Evolutionary conservation across 2,113 vertebrate genomes (phyloP), one percentile per base, ranked within the genome.

Genomic region (Onychostruthus taczanowskii): DNA sequence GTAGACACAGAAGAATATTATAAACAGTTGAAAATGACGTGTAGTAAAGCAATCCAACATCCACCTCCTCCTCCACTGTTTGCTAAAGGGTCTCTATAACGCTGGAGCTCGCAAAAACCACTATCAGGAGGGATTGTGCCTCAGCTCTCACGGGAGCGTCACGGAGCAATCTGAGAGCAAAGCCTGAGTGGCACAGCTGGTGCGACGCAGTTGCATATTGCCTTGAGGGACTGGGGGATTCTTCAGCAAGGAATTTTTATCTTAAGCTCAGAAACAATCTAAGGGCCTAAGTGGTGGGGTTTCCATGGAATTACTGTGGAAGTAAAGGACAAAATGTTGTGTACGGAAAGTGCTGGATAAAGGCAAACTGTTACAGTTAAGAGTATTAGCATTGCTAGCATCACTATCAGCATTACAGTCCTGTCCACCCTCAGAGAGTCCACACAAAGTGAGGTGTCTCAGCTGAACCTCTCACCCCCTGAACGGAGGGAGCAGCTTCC

Each of bases 1-100:
- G 99, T 99, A 99, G 99, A 99, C 99, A 99, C 99, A 99, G 99
- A 99, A 99, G 99, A 99, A 99, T 99, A 99, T 99, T 99, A 99
- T 99, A 99, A 99, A 99, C 99, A 99, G 99, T 99, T 99, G 99
- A 99, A 99, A 99, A 99, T 99, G 99, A 99, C 98, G 99, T 98
- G 99, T 99, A 99, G 98, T 98, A 99, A 99, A 99, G 99, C 99
- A 99, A 98, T 99, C 98, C 99, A 99, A 99, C 98, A 99, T 99
- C 99, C 98, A 98, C 99, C 99, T 99, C 99, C 98, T 99, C 98
- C 97, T 99, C 98, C 98, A 97, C 97, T 98, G 98, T 98, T 98
- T 98, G 98, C 98, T 99, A 98, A 98, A 97, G 97, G 98, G 98
- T 98, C 94, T 75, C 97, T 97, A 98, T 98, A 98, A 99, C 98